A percentile compares a stretch with the other conserved stretches of the same genome.
phyloP scores from a whole-genome alignment of 2,113 vertebrate species.

The Spheniscus mendiculus region DNA sequence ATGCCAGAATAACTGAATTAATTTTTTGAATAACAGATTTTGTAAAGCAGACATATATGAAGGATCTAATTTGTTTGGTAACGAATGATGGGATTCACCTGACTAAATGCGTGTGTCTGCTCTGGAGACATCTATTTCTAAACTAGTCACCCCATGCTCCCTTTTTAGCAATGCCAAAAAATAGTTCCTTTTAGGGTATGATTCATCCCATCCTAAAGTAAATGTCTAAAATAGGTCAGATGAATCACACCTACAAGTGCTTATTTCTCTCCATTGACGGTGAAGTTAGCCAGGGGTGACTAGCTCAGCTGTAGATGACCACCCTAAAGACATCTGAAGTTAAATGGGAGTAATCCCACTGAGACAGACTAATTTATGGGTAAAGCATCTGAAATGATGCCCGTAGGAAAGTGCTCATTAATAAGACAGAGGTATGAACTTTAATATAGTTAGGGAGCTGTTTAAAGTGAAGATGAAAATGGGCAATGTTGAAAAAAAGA shows the following conservation, averaged over 20 bases:
- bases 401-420: background rate
- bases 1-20: background rate
- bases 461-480: background rate
- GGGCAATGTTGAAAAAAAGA: background rate
- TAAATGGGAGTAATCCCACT: background rate
- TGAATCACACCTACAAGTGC: background rate
- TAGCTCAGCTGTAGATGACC: background rate
- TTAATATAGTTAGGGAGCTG: background rate
- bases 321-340: background rate
- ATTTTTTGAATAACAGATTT: background rate
- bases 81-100: background rate
- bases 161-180: background rate
- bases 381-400: background rate
- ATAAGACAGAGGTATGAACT: background rate
- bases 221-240: background rate
- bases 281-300: background rate
- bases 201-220: background rate
- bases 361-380: constrained; percentile 11
- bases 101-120: background rate
- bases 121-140: background rate
- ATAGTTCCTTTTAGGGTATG: background rate
- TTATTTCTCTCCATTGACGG: background rate
- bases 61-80: background rate
- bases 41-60: background rate
- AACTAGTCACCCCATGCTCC: background rate